Percentiles rank a stretch among this genome's conserved stretches.
Evolutionary conservation across 1,140 invertebrate species (phyloP).

Genomic region (Bombus superbus): DNA sequence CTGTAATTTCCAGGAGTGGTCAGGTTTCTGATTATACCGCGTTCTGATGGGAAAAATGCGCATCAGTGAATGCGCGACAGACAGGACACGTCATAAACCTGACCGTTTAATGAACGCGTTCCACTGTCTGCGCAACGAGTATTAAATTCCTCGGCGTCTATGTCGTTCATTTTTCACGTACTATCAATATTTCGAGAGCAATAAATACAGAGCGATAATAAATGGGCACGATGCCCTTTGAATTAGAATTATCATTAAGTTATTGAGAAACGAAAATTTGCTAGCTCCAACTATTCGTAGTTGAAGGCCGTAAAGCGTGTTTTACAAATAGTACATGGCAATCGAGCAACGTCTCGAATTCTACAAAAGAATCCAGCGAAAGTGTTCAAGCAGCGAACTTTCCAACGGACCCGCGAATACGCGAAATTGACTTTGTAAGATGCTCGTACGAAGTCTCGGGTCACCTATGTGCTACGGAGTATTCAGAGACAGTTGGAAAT

Average conservation of each 20-base stretch:
- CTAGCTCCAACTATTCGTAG: too few relatives aligned
- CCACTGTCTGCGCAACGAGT: background rate
- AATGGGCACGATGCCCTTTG: background rate
- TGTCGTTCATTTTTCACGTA: background rate
- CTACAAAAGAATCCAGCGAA: background rate
- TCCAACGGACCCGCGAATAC: background rate
- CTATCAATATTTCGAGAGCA: background rate
- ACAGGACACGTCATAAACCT: background rate
- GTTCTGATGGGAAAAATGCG: background rate
- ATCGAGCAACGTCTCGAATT: background rate
- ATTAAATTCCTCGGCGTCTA: slow-evolving; percentile 8
- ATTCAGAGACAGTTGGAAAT: background rate
- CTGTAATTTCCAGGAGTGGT: background rate
- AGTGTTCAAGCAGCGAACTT: background rate
- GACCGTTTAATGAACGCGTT: background rate
- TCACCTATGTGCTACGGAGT: background rate
- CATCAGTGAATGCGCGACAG: too few relatives aligned
- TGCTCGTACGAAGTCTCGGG: background rate
- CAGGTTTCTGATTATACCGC: background rate
- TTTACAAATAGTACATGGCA: background rate
- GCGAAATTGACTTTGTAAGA: background rate
- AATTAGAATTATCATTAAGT: slow-evolving; percentile 11
- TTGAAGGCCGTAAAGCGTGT: background rate
- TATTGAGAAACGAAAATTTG: background rate
- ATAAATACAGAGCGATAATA: background rate